Evolutionary conservation across 2,113 vertebrate genomes (phyloP).

Genomic region (Nothoprocta perdicaria): DNA sequence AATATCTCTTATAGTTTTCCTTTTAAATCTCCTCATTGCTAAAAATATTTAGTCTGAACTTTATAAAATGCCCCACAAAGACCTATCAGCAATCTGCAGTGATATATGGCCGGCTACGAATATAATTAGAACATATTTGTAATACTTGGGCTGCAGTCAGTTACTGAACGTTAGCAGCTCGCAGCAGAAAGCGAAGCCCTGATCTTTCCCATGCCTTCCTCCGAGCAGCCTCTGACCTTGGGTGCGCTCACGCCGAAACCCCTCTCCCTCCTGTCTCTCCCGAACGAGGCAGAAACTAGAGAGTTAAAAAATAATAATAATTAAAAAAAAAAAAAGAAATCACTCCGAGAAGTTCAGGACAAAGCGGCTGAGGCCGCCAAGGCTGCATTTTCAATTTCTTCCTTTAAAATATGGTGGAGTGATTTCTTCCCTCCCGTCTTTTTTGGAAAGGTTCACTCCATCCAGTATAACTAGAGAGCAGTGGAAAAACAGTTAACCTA

Average conservation of each 20-base stretch:
- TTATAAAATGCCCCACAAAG: slow-evolving; percentile 78
- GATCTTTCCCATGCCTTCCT: slow-evolving; percentile 82
- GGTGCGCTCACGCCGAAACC: slow-evolving; percentile 15
- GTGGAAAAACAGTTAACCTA: slow-evolving; percentile 82
- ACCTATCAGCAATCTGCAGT: slow-evolving; percentile 76
- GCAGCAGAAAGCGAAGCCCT: slow-evolving; percentile 69
- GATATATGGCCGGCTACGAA: slow-evolving; percentile 77
- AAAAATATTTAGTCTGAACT: slow-evolving; percentile 85
- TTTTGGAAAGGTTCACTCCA: slow-evolving; percentile 62
- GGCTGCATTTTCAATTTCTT: slow-evolving; percentile 50
- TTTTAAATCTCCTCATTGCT: slow-evolving; percentile 79
- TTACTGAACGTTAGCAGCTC: slow-evolving; percentile 74
- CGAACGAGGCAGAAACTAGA: not conserved
- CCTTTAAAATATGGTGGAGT: slow-evolving; percentile 69
- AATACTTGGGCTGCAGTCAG: slow-evolving; percentile 80
- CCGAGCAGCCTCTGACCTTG: slow-evolving; percentile 70
- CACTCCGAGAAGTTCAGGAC: not conserved
- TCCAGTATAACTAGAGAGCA: slow-evolving; percentile 75
- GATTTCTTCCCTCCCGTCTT: slow-evolving; percentile 48
- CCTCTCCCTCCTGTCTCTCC: slow-evolving; percentile 15
- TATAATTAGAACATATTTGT: slow-evolving; percentile 85
- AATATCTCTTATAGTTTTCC: slow-evolving; percentile 83
- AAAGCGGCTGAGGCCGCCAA: not conserved
- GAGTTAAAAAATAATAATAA: slow-evolving; percentile 27
- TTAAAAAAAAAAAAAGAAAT: slow-evolving; percentile 18